Conservation (phyloP, 1,140 invertebrate genomes). For the Drosophila carrolli region DNA sequence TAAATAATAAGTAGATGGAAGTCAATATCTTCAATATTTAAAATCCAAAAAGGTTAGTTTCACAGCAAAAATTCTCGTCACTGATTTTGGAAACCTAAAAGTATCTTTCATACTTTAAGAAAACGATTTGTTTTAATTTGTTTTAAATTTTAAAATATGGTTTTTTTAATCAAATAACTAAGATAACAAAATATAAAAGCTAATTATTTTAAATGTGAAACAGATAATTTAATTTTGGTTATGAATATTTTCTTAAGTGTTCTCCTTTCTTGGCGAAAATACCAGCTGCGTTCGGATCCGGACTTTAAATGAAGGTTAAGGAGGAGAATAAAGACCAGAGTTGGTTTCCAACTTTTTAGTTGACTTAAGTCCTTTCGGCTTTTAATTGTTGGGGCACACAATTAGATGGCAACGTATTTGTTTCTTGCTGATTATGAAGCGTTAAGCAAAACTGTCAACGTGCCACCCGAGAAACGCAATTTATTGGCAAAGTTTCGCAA, state of each 20-base stretch:
- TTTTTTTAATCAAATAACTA: no score
- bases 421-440: constrained; percentile 84
- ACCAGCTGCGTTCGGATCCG: constrained; percentile 6
- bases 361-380: constrained; percentile 61
- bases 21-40: no score
- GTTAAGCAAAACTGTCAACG: constrained; percentile 84
- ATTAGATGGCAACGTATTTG: constrained; percentile 84
- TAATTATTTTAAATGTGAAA: neutral
- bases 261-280: constrained; percentile 4
- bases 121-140: no score
- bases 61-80: no score
- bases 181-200: no score
- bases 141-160: no score
- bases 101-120: no score
- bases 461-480: constrained; percentile 78
- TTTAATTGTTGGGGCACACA: constrained; percentile 77
- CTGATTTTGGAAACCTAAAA: no score
- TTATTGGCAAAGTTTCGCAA: constrained; percentile 79
- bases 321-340: constrained; percentile 1
- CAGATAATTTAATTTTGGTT: neutral
- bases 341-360: constrained; percentile 45
- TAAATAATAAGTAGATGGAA: no score
- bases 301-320: constrained; percentile 11
- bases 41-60: no score
- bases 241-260: constrained; percentile 3